Percentiles rank a stretch among this genome's conserved stretches.
phyloP scores from a whole-genome alignment of 2,113 vertebrate genomes.

The Platycercus adscitus region DNA sequence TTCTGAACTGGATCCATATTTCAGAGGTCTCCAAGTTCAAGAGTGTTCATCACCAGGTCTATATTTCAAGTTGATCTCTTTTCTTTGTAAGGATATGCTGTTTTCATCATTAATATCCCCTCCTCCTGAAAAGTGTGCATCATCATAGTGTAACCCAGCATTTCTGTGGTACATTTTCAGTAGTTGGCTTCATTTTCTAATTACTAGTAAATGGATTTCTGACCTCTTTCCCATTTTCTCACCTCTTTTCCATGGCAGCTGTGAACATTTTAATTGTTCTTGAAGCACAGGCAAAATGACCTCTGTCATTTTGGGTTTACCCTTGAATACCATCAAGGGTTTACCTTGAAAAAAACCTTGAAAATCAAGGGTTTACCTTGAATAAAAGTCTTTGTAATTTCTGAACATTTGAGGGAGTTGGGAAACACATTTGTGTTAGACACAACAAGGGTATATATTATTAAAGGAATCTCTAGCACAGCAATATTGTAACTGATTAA shows the following conservation, averaged over 20 bases:
- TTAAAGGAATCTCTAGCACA: neutral
- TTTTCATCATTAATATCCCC: neutral
- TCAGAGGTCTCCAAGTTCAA: neutral
- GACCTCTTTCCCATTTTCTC: neutral
- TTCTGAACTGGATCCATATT: neutral
- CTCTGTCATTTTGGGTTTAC: neutral
- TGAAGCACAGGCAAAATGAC: neutral
- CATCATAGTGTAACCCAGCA: neutral
- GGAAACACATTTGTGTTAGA: neutral
- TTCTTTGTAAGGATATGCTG: neutral
- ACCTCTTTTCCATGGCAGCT: neutral
- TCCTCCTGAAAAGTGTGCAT: neutral
- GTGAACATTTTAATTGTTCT: neutral
- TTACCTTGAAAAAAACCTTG: neutral
- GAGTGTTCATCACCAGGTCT: neutral
- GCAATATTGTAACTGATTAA: neutral
- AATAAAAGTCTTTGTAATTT: neutral
- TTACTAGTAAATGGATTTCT: neutral
- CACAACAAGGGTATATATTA: neutral
- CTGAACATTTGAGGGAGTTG: neutral
- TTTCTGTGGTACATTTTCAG: neutral
- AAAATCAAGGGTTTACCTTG: neutral
- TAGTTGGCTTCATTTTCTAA: neutral
- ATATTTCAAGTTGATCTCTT: neutral
- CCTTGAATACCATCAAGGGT: neutral